A percentile compares a stretch with the other conserved stretches of the same genome.
phyloP scores from a whole-genome alignment of 2,797 vertebrate genomes.

The Harpagifer antarcticus region DNA sequence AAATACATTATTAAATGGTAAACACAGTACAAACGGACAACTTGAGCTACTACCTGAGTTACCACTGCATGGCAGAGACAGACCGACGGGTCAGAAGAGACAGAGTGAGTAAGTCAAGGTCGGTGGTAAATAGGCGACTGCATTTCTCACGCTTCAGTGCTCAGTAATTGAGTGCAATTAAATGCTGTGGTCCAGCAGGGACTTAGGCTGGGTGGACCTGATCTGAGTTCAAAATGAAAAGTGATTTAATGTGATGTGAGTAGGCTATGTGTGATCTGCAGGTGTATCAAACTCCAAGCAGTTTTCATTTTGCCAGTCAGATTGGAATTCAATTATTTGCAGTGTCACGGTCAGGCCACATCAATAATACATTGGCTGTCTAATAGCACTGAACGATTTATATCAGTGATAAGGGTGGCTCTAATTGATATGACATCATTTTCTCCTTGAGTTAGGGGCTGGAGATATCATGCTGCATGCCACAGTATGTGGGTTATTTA shows the following conservation, averaged over 20 bases:
- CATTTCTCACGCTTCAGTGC: constrained; percentile 47
- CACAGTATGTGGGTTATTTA: constrained; percentile 1
- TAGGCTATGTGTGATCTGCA: constrained; percentile 35
- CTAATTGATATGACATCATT: constrained; percentile 65
- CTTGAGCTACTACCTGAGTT: neutral
- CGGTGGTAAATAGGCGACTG: constrained; percentile 21
- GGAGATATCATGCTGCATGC: neutral
- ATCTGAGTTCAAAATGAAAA: constrained; percentile 53
- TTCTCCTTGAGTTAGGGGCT: constrained; percentile 11
- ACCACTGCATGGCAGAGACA: neutral
- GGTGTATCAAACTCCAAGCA: constrained; percentile 41
- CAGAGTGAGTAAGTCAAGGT: constrained; percentile 34
- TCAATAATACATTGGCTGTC: constrained; percentile 57
- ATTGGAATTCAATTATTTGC: constrained; percentile 33
- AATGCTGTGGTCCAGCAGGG: constrained; percentile 38
- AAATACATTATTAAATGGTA: too few relatives aligned
- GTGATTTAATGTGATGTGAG: constrained; percentile 54
- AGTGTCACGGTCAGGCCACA: constrained; percentile 32
- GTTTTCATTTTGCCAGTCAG: constrained; percentile 37
- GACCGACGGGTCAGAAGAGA: constrained; percentile 21
- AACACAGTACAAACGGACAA: neutral
- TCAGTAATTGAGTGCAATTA: constrained; percentile 60
- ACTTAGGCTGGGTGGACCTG: constrained; percentile 38
- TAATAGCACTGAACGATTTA: constrained; percentile 61
- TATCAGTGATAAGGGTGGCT: constrained; percentile 44